Conservation (phyloP, 2,888 invertebrate genomes). For the Stictocephala bisonia region DNA sequence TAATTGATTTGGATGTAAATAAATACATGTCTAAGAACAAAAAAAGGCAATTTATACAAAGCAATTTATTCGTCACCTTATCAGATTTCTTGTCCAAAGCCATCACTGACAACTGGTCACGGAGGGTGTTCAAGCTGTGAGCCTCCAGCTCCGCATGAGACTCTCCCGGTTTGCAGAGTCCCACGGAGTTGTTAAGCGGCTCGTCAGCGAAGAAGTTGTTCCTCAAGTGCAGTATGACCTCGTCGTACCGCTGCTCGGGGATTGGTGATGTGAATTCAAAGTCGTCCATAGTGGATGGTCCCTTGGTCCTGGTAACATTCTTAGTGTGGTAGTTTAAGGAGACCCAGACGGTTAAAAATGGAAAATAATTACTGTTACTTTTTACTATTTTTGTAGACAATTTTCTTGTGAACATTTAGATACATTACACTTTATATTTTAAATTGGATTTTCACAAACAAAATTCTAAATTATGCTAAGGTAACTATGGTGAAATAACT, state of each 20-base stretch:
- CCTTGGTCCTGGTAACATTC: slow-evolving; percentile 24
- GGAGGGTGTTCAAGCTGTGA: slow-evolving; percentile 78
- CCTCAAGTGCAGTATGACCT: slow-evolving; percentile 78
- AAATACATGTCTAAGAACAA: too few relatives aligned
- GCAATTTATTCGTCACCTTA: slow-evolving; percentile 66
- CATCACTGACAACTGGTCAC: slow-evolving; percentile 80
- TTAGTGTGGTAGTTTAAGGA: too few relatives aligned
- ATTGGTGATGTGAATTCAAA: slow-evolving; percentile 64
- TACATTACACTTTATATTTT: too few relatives aligned
- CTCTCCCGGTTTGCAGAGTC: slow-evolving; percentile 74
- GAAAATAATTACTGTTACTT: too few relatives aligned
- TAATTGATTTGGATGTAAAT: too few relatives aligned
- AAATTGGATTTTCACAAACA: too few relatives aligned
- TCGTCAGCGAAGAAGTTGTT: slow-evolving; percentile 85
- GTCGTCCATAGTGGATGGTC: slow-evolving; percentile 20
- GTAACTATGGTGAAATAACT: too few relatives aligned
- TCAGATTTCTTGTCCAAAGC: slow-evolving; percentile 71
- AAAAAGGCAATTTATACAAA: too few relatives aligned
- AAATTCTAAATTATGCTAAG: too few relatives aligned
- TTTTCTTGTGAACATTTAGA: too few relatives aligned
- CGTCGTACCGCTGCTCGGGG: slow-evolving; percentile 68
- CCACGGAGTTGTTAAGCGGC: slow-evolving; percentile 81
- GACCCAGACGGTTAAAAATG: too few relatives aligned
- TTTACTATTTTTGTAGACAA: too few relatives aligned
- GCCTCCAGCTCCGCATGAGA: slow-evolving; percentile 78